Evolutionary conservation across 2,888 invertebrate species (phyloP).

Genomic region (Epirrita christyi): DNA sequence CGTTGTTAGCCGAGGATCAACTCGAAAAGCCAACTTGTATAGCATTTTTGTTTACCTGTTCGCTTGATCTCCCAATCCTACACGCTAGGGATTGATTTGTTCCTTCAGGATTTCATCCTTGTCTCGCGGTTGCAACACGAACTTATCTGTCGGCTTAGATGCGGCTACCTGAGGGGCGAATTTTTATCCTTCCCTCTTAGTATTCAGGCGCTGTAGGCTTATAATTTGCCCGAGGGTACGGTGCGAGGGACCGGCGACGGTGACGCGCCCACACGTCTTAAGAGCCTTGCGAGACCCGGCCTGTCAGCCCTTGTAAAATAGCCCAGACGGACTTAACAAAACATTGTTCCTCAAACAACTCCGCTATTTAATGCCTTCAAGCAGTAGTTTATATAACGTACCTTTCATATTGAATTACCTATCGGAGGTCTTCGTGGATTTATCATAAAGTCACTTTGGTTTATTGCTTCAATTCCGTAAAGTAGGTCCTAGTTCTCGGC

Average conservation of each 20-base stretch:
- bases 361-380: slow-evolving; percentile 20
- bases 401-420: slow-evolving; percentile 28
- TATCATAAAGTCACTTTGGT: slow-evolving; percentile 41
- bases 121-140: slow-evolving; percentile 59
- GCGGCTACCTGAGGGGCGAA: slow-evolving; percentile 74
- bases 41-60: slow-evolving; percentile 66
- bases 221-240: slow-evolving; percentile 74
- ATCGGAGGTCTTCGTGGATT: slow-evolving; percentile 29
- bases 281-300: slow-evolving; percentile 49
- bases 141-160: slow-evolving; percentile 76
- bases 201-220: slow-evolving; percentile 74
- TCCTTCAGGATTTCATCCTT: slow-evolving; percentile 66
- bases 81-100: slow-evolving; percentile 70
- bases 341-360: slow-evolving; percentile 32
- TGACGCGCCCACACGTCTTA: slow-evolving; percentile 57
- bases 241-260: slow-evolving; percentile 61
- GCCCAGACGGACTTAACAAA: slow-evolving; percentile 45
- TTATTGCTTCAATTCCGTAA: slow-evolving; percentile 46
- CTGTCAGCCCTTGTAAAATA: slow-evolving; percentile 62
- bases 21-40: slow-evolving; percentile 56
- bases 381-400: slow-evolving; percentile 8
- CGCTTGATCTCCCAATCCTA: slow-evolving; percentile 64
- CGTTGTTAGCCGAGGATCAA: slow-evolving; percentile 69
- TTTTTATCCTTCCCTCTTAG: slow-evolving; percentile 74
- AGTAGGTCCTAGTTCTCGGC: slow-evolving; percentile 43